Base-by-base conservation (phyloP, 2,113 vertebrate genomes). In the Mugil cephalus region DNA sequence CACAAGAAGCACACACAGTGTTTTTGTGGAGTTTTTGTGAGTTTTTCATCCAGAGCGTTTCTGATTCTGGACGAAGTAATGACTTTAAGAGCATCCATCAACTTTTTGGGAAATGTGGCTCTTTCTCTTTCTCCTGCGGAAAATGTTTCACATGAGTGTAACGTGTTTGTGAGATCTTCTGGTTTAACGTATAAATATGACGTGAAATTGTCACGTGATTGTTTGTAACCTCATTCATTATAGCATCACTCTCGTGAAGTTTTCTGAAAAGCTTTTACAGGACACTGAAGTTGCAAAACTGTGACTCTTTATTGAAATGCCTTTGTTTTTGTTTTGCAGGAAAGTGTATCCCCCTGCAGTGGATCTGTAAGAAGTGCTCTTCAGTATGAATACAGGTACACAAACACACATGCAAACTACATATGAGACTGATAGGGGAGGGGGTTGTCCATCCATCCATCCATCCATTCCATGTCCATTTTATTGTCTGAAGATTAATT, bases 381-480 rank as follows among this genome's bases (percentile, higher is more conserved):
- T 89, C 93, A 92, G 35, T 79, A 95, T 95, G 94, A 95, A 95
- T 87, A 93, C 93, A 95, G 94, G 94, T 94, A 40, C 36, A 21
- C 13, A 51, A 55, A 69, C 35, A 47, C 30, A 34, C 13, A 18
- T 30, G 54, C 42, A 69, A n/a, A 62, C 42, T 52, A 66, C 4
- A 55, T 12, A 14, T 11, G 1, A 34, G 7, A 53, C 40, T 10
- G 11, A 13, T 18, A 8, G 40, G 21, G 30, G n/a, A n/a, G n/a
- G n/a, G n/a, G n/a, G n/a, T n/a, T n/a, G n/a, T n/a, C n/a, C n/a
- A n/a, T n/a, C n/a, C n/a, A n/a, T n/a, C n/a, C n/a, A n/a, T n/a
- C n/a, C n/a, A n/a, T n/a, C n/a, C n/a, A n/a, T n/a, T n/a, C n/a
- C n/a, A n/a, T n/a, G n/a, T n/a, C n/a, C n/a, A n/a, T n/a, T n/a